phyloP scores from a whole-genome alignment of 2,797 vertebrate genomes.

The Anabacerthia variegaticeps region DNA sequence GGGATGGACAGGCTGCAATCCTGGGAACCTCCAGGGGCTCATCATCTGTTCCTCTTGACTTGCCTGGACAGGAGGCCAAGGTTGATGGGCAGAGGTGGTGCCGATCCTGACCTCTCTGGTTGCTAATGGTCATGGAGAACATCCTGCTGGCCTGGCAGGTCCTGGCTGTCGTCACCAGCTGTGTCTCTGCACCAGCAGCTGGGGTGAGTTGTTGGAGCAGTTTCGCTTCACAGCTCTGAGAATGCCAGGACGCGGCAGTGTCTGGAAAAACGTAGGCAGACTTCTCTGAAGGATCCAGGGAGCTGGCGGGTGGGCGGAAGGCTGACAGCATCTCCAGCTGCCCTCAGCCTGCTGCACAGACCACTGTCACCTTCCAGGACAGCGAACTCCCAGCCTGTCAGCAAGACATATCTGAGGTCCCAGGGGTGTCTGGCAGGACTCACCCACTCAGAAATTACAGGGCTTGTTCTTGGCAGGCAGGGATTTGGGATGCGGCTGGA shows the following conservation, averaged over 20 bases:
- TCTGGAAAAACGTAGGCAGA: not conserved
- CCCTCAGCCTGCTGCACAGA: not conserved
- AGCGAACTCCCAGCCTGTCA: not conserved
- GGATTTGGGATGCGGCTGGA: not conserved
- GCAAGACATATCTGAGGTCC: not conserved
- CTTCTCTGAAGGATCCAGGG: not conserved
- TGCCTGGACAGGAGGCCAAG: not conserved
- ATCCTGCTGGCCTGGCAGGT: not conserved
- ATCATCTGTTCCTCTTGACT: not conserved
- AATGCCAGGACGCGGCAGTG: not conserved
- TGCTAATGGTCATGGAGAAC: not conserved
- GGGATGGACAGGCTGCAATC: not conserved
- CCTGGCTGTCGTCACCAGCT: not conserved
- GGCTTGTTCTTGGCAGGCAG: not conserved
- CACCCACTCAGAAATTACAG: not conserved
- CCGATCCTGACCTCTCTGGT: fast-evolving
- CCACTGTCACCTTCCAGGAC: not conserved
- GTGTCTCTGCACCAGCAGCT: not conserved
- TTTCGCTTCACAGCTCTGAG: not conserved
- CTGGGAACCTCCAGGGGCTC: not conserved
- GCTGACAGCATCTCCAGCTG: not conserved
- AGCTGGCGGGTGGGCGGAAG: not conserved
- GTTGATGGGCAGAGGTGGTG: not conserved
- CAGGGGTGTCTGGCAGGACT: not conserved
- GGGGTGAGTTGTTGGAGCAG: not conserved